Percentiles rank a stretch among this genome's conserved stretches.
Conservation (phyloP, 2,888 invertebrate species). For the Hydroisotoma schaefferi region DNA sequence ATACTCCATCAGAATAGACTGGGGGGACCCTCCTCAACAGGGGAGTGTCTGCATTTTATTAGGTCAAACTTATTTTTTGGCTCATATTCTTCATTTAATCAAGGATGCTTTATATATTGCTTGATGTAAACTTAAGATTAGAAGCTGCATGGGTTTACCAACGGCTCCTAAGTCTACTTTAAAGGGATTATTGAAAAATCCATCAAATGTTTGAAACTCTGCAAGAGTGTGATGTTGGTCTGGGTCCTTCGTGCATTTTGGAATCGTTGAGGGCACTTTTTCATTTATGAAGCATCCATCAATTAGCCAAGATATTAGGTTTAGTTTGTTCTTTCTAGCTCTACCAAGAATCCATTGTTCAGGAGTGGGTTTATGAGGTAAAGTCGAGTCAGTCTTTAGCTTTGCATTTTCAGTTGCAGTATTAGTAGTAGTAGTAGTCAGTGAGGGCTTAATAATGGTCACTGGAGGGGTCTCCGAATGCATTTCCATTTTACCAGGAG, state of each 20-base stretch:
- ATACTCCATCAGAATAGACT: slow-evolving; percentile 60
- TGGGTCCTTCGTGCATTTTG: background rate
- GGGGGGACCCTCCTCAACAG: slow-evolving; percentile 58
- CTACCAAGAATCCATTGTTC: slow-evolving; percentile 35
- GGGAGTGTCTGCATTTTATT: slow-evolving; percentile 55
- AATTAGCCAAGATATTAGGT: slow-evolving; percentile 45
- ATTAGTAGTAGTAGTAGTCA: too few relatives aligned
- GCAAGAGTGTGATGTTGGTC: too few relatives aligned
- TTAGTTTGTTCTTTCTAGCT: slow-evolving; percentile 29
- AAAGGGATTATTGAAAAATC: slow-evolving; percentile 56
- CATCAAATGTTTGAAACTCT: slow-evolving; percentile 54
- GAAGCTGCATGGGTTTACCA: slow-evolving; percentile 50
- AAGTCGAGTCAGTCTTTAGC: too few relatives aligned
- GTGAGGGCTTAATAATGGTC: too few relatives aligned
- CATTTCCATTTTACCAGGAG: too few relatives aligned
- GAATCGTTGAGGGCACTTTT: background rate
- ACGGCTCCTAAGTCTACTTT: slow-evolving; percentile 54
- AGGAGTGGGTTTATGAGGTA: slow-evolving; percentile 5
- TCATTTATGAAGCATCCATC: slow-evolving; percentile 29
- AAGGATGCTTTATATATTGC: background rate
- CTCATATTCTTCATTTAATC: too few relatives aligned
- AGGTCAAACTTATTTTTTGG: too few relatives aligned
- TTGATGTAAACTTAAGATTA: background rate
- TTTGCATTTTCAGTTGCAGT: too few relatives aligned
- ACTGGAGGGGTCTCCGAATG: too few relatives aligned